Base-by-base conservation (phyloP, 2,797 vertebrate genomes). In the Acipenser oxyrinchus region DNA sequence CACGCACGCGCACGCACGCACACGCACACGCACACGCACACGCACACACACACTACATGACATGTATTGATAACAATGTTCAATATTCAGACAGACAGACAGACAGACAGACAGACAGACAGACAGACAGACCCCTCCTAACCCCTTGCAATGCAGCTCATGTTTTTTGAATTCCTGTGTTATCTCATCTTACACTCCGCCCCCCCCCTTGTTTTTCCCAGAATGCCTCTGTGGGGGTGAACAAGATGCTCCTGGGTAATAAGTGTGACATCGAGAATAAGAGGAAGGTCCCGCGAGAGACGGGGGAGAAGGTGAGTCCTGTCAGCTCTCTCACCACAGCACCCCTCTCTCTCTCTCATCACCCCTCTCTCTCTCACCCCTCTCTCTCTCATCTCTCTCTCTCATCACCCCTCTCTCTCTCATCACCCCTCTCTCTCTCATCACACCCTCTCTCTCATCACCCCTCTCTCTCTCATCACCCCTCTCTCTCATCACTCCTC, bases 211-310 rank as follows among this genome's bases (percentile, higher is more conserved):
- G n/a, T 70, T n/a, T 71, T 61, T 64, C 70, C 69, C 86, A 97
- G 95, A 96, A 98, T 48, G 94, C 95, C 51, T 93, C 93, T 0
- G 87, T 89, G 0, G 94, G 94, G 2, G 95, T 97, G 67, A 93
- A 92, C 77, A 89, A 80, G 55, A 95, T 97, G 83, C 82, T 98
- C 66, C 84, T 96, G 37, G 95, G 94, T 8, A 97, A 98, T 81
- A 98, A 98, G 75, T 95, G 94, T n/a, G 95, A 98, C 87, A 95
- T 97, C 73, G 95, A 95, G 74, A 73, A 79, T 49, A 94, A 92
- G 74, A 83, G 95, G 51, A 94, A 95, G 70, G 92, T 97, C 69
- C 85, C 86, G 67, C 90, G 79, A 75, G 94, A 97, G 13, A 89
- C 78, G 0, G 95, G 94, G 0, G 90, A 93, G 63, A 93, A 94